A percentile compares a stretch with the other conserved stretches of the same genome.
phyloP scores from a whole-genome alignment of 1,140 invertebrate genomes.

The Zaprionus lachaisei region DNA sequence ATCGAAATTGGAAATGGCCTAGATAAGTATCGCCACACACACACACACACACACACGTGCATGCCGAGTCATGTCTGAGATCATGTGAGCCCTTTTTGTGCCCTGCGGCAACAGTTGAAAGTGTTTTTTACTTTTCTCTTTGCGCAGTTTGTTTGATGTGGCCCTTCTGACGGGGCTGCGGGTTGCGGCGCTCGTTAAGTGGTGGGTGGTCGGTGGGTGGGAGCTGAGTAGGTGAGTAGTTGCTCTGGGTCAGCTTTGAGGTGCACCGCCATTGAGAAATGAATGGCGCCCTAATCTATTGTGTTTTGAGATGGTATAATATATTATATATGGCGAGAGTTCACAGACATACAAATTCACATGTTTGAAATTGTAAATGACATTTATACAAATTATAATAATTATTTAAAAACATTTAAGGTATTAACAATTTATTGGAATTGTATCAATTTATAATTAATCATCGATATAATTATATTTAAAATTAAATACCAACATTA shows the following conservation, averaged over 20 bases:
- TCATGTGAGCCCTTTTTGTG: slow-evolving; percentile 61
- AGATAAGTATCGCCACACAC: slow-evolving; percentile 55
- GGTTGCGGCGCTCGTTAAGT: background rate
- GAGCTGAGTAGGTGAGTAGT: background rate
- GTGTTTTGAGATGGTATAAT: background rate
- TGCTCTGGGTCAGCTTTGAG: slow-evolving; percentile 52
- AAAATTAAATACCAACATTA: no score
- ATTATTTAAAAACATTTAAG: no score
- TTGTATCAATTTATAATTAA: no score
- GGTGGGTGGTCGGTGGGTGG: slow-evolving; percentile 17
- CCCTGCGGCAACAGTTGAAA: slow-evolving; percentile 64
- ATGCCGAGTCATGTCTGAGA: slow-evolving; percentile 47
- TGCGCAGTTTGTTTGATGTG: slow-evolving; percentile 54
- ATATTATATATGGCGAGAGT: no score
- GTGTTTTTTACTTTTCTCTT: slow-evolving; percentile 34
- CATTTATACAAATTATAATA: no score
- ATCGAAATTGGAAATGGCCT: slow-evolving; percentile 57
- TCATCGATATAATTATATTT: no score
- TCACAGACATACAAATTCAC: no score
- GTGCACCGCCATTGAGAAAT: slow-evolving; percentile 53
- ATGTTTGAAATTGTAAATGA: no score
- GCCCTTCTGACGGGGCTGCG: slow-evolving; percentile 27
- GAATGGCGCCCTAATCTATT: background rate
- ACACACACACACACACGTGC: background rate
- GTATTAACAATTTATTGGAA: no score